A percentile compares a stretch with the other conserved stretches of the same genome.
Conservation (phyloP, 2,888 invertebrate species). For the Leucophora obtusa region DNA sequence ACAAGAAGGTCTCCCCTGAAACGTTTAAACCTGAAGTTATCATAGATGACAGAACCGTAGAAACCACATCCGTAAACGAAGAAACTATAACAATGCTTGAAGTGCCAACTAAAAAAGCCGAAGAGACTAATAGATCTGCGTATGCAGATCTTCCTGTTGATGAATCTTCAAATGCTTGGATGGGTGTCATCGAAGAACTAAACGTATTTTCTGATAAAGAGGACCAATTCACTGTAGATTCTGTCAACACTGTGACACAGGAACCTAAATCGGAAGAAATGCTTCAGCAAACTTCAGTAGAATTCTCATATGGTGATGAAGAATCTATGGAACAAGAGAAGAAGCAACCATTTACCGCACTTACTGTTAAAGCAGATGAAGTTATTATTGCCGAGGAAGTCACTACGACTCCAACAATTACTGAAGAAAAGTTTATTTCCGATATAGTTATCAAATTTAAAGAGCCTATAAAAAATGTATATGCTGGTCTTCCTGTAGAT, state of each 20-base stretch:
- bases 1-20: no score
- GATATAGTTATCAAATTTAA: conserved; percentile 59
- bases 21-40: not conserved
- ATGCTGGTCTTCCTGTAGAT: conserved; percentile 72
- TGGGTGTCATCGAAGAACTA: no score
- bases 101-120: not conserved
- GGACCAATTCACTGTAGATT: conserved; percentile 24
- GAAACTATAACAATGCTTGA: no score
- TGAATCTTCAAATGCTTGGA: conserved; percentile 71
- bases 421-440: not conserved
- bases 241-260: not conserved
- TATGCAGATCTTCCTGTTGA: conserved; percentile 71
- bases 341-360: not conserved
- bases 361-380: not conserved
- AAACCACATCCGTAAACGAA: no score
- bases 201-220: conserved; percentile 73
- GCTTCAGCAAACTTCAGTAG: no score
- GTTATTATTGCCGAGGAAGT: not conserved
- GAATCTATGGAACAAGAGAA: not conserved
- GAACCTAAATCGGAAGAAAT: no score
- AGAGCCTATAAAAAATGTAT: conserved; percentile 69
- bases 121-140: conserved; percentile 57
- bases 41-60: no score
- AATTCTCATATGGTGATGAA: not conserved
- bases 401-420: not conserved